Conservation (phyloP, 2,797 vertebrate genomes). For the Tamandua tetradactyla region DNA sequence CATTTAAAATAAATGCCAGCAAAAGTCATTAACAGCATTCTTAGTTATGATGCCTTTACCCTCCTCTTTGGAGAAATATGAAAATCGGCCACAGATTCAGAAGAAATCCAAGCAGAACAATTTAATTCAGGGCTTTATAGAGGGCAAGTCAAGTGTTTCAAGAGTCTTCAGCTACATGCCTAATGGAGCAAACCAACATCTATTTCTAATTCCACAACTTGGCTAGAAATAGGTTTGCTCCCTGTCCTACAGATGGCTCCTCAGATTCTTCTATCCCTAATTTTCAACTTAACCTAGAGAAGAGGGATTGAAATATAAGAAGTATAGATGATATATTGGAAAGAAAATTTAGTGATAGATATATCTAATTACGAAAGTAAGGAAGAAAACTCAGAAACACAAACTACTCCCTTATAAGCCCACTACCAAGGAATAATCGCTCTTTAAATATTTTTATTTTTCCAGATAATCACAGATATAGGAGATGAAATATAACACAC, state of each 20-base stretch:
- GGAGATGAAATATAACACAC: neutral
- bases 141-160: neutral
- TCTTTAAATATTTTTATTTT: neutral
- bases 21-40: neutral
- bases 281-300: conserved; percentile 20
- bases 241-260: neutral
- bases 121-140: neutral
- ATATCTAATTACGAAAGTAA: neutral
- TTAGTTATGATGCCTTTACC: neutral
- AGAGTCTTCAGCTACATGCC: neutral
- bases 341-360: neutral
- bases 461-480: neutral
- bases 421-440: neutral
- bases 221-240: neutral
- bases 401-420: neutral
- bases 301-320: neutral
- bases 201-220: neutral
- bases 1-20: neutral
- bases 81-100: neutral
- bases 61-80: neutral
- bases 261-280: neutral
- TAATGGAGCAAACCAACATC: neutral
- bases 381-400: neutral
- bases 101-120: neutral
- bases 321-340: neutral